Base-by-base conservation (phyloP, 2,888 invertebrate species). In the Erebia aethiops region DNA sequence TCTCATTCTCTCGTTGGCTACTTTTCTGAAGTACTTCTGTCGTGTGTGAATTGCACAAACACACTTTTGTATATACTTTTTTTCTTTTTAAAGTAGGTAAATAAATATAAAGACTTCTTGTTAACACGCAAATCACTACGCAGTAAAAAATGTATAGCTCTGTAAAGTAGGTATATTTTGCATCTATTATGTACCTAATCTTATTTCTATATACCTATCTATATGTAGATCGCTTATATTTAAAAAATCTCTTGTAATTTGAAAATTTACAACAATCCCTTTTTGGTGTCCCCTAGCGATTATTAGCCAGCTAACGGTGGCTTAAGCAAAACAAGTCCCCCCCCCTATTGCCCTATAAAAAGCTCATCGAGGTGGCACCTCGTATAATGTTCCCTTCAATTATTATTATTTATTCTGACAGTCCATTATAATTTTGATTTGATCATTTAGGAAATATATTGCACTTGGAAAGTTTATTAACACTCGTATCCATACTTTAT, bases 271-370 rank as follows among this genome's bases (percentile, higher is more conserved):
- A 57, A 7, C 16, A 9, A 8, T 58, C 46, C 68, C 71, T 71
- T 67, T 46, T 35, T 66, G 41, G 43, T 51, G 52, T 62, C 75
- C 83, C 87, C 83, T 83, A 81, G 72, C 78, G 80, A 83, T 87
- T 90, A 90, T 90, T 88, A 89, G 83, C 82, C 80, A 77, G 82
- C 84, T 90, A 91, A 91, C 89, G 87, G 85, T 78, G 83, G 89
- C 88, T 87, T 86, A 81, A 84, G 84, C 84, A 84, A 87, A 88
- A 87, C 85, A 88, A 86, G n/a, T 85, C 84, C 81, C 80, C 81
- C 79, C 81, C 69, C 79, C 80, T 87, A 87, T 87, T 87, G 80
- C 80, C 76, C 83, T 78, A 87, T 89, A 88, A 88, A 90, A 87
- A 85, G 78, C 84, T 85, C 82, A 88, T 90, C 87, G 86, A 87